Base-by-base conservation (phyloP, 1,140 invertebrate species). In the Globodera rostochiensis region DNA sequence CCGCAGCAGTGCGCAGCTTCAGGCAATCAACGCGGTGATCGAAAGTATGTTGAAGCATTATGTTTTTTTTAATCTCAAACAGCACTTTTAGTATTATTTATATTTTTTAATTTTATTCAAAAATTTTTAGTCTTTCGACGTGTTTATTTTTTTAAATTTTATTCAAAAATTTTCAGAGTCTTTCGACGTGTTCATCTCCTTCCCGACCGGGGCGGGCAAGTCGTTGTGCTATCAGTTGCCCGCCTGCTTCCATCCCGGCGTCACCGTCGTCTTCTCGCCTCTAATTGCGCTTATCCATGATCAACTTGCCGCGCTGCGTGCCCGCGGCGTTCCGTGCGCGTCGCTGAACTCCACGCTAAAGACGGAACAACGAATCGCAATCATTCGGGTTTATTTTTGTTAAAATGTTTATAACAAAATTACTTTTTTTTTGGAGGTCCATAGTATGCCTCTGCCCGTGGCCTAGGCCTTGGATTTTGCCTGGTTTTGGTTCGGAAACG, bases 341-440 rank as follows among this genome's bases (percentile, higher is more conserved):
- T 94, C 95, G 3, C 93, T 97, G 13, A 97, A 97, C 91, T 96
- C 95, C 3, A 96, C 95, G 91, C 94, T 95, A 91, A 91, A 91
- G 45, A 88, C 89, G 75, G 92, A 93, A 86, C 94, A 96, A 81
- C 92, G 94, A 49, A 93, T 93, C 84, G 91, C 92, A 79, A 93
- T 97, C 9, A 90, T 94, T 57, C 50, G 74, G 80, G 83, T 84
- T 36, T 36, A 36, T 36, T 36, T 36, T 36, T 0, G 25, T 36
- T 36, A 36, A 36, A 36, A 36, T 36, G 36, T 36, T 36, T 36
- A 3, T 36, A 36, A 36, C n/a, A 36, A 36, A 36, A 36, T 36
- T 36, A 36, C 36, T 3, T 3, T 36, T 36, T 36, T 36, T 36
- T 36, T 1, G 36, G 36, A 1, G 36, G 36, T 36, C 36, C 36